phyloP scores from a whole-genome alignment of 1,140 invertebrate genomes.

The Laupala kohalensis region DNA sequence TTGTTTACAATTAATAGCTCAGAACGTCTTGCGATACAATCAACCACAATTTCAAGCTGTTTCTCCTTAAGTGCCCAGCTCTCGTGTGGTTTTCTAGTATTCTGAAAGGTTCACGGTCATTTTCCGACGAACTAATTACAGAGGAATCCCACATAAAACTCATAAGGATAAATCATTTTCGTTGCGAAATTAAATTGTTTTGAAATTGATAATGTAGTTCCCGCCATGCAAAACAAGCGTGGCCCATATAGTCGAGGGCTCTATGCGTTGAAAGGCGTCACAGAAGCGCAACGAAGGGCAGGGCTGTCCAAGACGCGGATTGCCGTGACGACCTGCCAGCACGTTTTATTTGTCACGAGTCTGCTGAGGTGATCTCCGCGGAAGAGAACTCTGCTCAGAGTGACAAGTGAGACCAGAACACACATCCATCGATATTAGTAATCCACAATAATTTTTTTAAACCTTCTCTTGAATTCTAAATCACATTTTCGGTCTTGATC shows the following conservation, averaged over 20 bases:
- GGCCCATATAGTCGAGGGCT: neutral
- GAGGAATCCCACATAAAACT: neutral
- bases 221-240: neutral
- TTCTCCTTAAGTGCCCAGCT: neutral
- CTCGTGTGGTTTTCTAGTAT: neutral
- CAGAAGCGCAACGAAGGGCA: neutral
- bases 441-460: no score
- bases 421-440: no score
- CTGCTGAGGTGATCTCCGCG: no score
- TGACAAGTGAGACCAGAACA: no score
- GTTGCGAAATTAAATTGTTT: neutral
- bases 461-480: no score
- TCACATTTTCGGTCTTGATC: no score
- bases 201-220: neutral
- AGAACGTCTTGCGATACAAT: neutral
- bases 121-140: neutral
- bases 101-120: neutral
- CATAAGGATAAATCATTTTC: neutral
- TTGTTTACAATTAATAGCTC: neutral
- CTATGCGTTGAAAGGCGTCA: neutral
- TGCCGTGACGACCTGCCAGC: no score
- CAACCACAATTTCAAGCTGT: neutral
- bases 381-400: no score
- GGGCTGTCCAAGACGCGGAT: no score
- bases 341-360: no score